Percentiles rank a stretch among this genome's conserved stretches.
Evolutionary conservation across 2,888 invertebrate species (phyloP).

Genomic region (Omphaloscelis lunosa): DNA sequence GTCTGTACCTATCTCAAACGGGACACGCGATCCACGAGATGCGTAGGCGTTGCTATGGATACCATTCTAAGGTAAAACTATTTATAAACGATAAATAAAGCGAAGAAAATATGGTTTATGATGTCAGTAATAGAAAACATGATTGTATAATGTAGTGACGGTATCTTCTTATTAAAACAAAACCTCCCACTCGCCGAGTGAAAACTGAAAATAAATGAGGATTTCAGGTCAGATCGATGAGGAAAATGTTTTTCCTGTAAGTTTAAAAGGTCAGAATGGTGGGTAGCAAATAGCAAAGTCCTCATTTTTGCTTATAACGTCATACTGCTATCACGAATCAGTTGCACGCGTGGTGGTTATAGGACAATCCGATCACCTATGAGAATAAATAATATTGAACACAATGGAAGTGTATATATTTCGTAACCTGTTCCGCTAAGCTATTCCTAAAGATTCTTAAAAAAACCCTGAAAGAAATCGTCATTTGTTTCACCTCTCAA

Average conservation of each 20-base stretch:
- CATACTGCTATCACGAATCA: background rate
- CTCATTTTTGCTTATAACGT: constrained; percentile 7
- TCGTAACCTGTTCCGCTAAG: too few relatives aligned
- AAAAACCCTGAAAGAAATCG: too few relatives aligned
- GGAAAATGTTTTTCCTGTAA: constrained; percentile 28
- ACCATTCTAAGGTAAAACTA: constrained; percentile 70
- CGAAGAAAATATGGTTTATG: constrained; percentile 35
- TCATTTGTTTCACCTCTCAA: too few relatives aligned
- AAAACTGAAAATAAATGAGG: constrained; percentile 12
- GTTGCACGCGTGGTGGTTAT: background rate
- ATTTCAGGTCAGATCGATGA: constrained; percentile 3
- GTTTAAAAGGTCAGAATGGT: constrained; percentile 31
- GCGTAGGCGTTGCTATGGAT: constrained; percentile 80
- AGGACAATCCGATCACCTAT: too few relatives aligned
- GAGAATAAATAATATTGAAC: too few relatives aligned
- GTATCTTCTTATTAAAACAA: background rate
- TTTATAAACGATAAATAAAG: constrained; percentile 71
- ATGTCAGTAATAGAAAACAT: constrained; percentile 9
- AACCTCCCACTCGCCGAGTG: constrained; percentile 1
- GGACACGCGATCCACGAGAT: constrained; percentile 69
- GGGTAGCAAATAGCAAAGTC: constrained; percentile 17
- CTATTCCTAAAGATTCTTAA: too few relatives aligned
- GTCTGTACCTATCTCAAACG: constrained; percentile 61
- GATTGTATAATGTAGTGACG: constrained; percentile 3
- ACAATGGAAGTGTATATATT: too few relatives aligned